Base-by-base conservation (phyloP, 2,888 invertebrate genomes). In the Drosophila kambysellisi region DNA sequence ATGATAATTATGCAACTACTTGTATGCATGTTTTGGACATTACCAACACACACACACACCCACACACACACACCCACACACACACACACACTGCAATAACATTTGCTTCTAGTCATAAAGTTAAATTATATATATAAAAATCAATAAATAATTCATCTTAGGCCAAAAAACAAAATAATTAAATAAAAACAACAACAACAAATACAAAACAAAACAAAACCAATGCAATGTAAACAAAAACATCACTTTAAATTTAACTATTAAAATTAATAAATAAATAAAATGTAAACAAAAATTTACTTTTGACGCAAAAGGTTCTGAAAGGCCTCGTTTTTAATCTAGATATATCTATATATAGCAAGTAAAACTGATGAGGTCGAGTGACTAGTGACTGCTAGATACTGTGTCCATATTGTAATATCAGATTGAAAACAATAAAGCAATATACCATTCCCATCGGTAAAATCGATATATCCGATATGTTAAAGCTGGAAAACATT, bases 211-310 rank as follows among this genome's bases (percentile, higher is more conserved):
- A 63, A 7, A 39, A 52, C 15, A 59, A 61, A 76, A 39, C 61
- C 62, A 39, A 74, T 82, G 82, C 82, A 83, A 83, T 83, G 82
- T 83, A 83, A 84, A 84, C 82, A 84, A 77, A 46, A 56, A 64
- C 70, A 67, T 82, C 82, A 84, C 82, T 77, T 83, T 84, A 84
- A 84, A 80, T 77, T 68, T 80, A 84, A 82, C 74, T 84, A 79
- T 57, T 83, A 83, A 76, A 62, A 77, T 78, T 76, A 78, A 83
- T 77, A 70, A 77, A 73, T 70, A 69, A 76, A 77, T 70, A 77
- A 77, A 77, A 53, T 78, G 76, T 77, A 77, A 68, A 72, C 72
- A 66, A 66, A 64, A 64, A 60, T 53, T 46, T 25, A 59, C n/a
- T 46, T 48, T 56, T 46, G 46, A 20, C 20, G 46, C 20, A 20